Percentiles rank a stretch among this genome's conserved stretches.
These are phyloP conservation scores for Epizoanthus stellaris DNA, from an alignment of 92 coral and sea anemone genomes.

Conservation along the genomic window DNA sequence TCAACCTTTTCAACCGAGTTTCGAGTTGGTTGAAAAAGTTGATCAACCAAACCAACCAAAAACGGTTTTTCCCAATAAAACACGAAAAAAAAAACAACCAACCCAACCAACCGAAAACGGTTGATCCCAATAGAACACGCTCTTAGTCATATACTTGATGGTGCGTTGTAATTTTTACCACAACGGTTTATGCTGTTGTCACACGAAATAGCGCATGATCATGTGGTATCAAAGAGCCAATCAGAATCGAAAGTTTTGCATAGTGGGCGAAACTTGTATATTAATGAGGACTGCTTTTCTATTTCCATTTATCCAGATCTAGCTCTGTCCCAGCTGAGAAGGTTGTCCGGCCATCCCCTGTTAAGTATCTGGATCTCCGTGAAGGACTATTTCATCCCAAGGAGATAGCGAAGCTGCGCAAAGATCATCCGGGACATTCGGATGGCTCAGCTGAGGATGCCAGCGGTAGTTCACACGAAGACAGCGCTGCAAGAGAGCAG, in stretches of 20 bases:
- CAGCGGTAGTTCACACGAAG: conserved; percentile 23
- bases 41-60: no score
- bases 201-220: not conserved
- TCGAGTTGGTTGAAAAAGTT: no score
- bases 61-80: no score
- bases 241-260: no score
- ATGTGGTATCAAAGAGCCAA: no score
- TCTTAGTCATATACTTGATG: no score
- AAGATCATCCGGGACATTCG: conserved; percentile 32
- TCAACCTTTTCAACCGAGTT: no score
- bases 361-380: conserved; percentile 32
- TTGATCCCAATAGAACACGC: no score
- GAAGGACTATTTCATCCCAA: conserved; percentile 30
- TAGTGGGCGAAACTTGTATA: no score
- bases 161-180: no score
- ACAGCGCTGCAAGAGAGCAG: not conserved
- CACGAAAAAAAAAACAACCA: no score
- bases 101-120: no score
- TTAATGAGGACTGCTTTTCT: not conserved
- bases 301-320: not conserved
- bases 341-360: conserved; percentile 11
- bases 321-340: not conserved
- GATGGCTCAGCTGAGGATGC: conserved; percentile 39
- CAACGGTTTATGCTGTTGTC: not conserved
- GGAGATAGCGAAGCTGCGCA: conserved; percentile 10